Conservation (phyloP, 2,113 vertebrate genomes). For the Emydocephalus ijimae region DNA sequence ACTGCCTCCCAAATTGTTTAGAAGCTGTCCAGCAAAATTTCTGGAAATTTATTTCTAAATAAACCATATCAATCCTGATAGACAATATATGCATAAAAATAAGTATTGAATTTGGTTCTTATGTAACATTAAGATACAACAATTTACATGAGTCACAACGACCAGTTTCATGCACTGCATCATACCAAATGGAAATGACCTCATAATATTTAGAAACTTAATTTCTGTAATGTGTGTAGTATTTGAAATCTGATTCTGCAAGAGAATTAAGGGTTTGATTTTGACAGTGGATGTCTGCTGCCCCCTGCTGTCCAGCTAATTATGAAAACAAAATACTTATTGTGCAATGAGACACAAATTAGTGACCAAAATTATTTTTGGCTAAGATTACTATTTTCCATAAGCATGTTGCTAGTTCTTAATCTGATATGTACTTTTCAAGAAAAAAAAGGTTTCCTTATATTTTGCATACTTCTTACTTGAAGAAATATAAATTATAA, state of each 20-base stretch:
- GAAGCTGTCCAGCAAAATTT: background rate
- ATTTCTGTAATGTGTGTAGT: background rate
- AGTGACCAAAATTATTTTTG: background rate
- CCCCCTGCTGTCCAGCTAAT: conserved; percentile 20
- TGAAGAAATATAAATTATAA: background rate
- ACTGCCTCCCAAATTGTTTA: background rate
- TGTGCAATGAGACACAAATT: background rate
- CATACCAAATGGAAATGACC: background rate
- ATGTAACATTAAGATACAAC: background rate
- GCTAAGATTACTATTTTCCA: background rate
- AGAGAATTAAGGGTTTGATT: background rate
- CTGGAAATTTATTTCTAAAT: background rate
- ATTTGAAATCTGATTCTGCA: background rate
- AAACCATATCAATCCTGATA: background rate
- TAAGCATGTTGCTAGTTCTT: background rate
- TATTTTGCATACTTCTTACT: background rate
- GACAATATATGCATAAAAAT: background rate
- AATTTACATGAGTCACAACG: background rate
- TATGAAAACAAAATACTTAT: background rate
- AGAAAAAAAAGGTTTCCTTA: background rate
- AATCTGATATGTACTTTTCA: background rate
- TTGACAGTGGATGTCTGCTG: background rate
- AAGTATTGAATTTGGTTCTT: background rate
- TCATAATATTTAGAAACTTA: background rate
- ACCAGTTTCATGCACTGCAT: background rate